Evolutionary conservation across 2,888 invertebrate species (phyloP), one percentile per base, ranked within the genome.

Genomic region (Tachina lurida): DNA sequence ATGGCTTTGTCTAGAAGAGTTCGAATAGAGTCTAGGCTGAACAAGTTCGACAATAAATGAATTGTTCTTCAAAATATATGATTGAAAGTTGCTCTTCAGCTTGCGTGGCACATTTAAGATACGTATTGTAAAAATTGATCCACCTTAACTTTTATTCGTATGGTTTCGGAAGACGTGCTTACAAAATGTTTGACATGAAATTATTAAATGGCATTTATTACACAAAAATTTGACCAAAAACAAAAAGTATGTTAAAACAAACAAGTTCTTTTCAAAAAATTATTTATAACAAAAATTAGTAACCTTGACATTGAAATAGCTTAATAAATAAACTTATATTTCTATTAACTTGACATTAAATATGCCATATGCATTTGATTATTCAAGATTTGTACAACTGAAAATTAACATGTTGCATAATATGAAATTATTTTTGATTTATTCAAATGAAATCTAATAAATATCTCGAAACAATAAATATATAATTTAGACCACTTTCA

Each of bases 161-260:
- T 70, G 22, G n/a, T 47, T 43, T 73, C 49, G 13, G 62, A 74
- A 74, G 43, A 7, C 62, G 49, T 39, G 22, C 22, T 62, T 74
- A 19, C 43, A 49, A 74, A 62, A 52, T 52, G 19, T 52, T 74
- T 49, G 52, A 15, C 19, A 62, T 52, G 41, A 62, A 22, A 52
- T 62, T 41, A 45, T 22, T 58, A 62, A 15, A 63, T 49, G 41
- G 41, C 52, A 62, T 52, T 62, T 22, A 62, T 19, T 41, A 63
- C 49, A 74, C 5, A 63, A 74, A 62, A 52, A 62, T 8, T 22
- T 54, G 12, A 52, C 17, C 19, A 22, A 39, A 41, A 13, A 49
- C n/a, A 7, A 17, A 31, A 3, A 31, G 31, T 45, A 63, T 45
- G 19, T n/a, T 31, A 47, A 52, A 56, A 13, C 39, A 73, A 41